These are phyloP conservation scores for Aleiodes testaceus DNA, from an alignment of 2,888 invertebrate species.

Conservation along the genomic window DNA sequence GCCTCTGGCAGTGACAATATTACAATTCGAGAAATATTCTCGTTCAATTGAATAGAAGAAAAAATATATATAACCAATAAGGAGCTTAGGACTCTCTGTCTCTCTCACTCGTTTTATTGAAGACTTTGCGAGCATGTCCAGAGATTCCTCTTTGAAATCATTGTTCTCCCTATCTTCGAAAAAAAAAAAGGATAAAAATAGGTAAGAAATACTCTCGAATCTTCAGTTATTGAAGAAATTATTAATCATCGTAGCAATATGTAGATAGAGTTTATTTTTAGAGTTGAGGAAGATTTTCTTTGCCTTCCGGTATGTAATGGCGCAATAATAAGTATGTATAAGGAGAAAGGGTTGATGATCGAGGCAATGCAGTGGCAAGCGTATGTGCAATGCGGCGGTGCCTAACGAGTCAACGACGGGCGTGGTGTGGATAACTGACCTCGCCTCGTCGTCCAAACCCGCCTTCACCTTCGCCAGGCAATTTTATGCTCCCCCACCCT, in stretches of 20 bases:
- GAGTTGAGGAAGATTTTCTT: conserved; percentile 8
- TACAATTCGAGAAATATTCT: no score
- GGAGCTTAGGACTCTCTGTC: no score
- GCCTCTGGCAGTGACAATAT: no score
- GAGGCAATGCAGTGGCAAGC: conserved; percentile 42
- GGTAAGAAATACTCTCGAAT: no score
- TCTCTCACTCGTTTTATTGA: no score
- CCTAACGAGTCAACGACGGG: conserved; percentile 44
- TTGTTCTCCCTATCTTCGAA: no score
- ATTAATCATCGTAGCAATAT: background rate
- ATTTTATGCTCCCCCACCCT: conserved; percentile 5
- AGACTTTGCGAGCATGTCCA: no score
- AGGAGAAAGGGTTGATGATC: conserved; percentile 24
- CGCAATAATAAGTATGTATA: conserved; percentile 24
- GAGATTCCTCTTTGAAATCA: no score
- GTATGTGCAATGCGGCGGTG: conserved; percentile 48
- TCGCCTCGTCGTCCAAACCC: conserved; percentile 44
- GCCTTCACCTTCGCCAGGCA: conserved; percentile 36
- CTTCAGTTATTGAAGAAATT: no score
- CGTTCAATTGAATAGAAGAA: no score
- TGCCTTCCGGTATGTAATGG: conserved; percentile 19
- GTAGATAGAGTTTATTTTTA: conserved; percentile 4
- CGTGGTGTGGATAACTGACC: conserved; percentile 53
- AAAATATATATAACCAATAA: no score
- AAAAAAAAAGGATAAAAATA: no score